phyloP scores from a whole-genome alignment of 2,113 vertebrate genomes.

The Apaloderma vittatum region DNA sequence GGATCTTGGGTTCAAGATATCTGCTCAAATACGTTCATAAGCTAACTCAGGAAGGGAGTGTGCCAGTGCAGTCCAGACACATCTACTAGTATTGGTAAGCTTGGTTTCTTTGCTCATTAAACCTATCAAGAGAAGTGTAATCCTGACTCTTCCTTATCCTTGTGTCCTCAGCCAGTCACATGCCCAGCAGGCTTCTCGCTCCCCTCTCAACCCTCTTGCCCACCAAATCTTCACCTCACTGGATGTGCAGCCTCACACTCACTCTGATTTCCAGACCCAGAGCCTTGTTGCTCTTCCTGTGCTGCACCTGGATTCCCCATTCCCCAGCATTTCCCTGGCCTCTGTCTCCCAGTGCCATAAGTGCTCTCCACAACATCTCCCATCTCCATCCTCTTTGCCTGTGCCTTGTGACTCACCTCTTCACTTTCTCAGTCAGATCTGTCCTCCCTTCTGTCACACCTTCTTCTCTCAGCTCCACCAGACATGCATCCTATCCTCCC shows the following conservation, averaged over 20 bases:
- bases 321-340: background rate
- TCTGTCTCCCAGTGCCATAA: fast-evolving
- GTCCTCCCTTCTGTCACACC: background rate
- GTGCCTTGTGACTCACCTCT: background rate
- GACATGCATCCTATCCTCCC: background rate
- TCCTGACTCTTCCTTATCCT: background rate
- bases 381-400: background rate
- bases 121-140: background rate
- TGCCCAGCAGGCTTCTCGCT: background rate
- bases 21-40: background rate
- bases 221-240: background rate
- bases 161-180: background rate
- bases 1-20: background rate
- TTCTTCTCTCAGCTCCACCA: background rate
- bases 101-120: background rate
- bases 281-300: background rate
- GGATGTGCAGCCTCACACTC: background rate
- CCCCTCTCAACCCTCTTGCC: background rate
- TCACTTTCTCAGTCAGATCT: background rate
- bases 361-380: background rate
- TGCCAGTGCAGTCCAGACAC: background rate
- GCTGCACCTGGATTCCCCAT: background rate
- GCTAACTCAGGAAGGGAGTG: background rate
- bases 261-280: background rate
- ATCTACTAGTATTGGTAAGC: background rate